Base-by-base conservation (phyloP, 2,113 vertebrate species). In the Chaetura pelagica region DNA sequence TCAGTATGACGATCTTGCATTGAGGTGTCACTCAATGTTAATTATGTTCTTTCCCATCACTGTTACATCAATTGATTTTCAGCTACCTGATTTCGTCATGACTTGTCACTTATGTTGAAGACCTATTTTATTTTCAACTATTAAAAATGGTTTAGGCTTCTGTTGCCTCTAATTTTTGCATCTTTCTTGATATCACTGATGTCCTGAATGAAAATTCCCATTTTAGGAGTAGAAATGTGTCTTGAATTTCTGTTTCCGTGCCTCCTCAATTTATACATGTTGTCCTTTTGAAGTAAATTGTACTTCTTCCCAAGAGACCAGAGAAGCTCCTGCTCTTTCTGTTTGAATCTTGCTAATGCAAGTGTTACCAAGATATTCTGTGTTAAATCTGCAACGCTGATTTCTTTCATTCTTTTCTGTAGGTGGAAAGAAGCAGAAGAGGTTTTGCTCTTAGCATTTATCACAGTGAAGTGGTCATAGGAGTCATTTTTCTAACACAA, bases 321-420 rank as follows among this genome's bases (percentile, higher is more conserved):
- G 26, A 51, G 34, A 83, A 76, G 42, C 71, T 95, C 87, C 74
- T 13, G 46, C n/a, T 61, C 27, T 87, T 82, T 52, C 72, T 66
- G 15, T 91, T 85, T 58, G 54, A 76, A n/a, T 91, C 63, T 76
- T 76, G 38, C 87, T 79, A 95, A 80, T 85, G 75, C 71, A 74
- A 59, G 57, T 69, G 64, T 84, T 84, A 46, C 64, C 68, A 48
- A 80, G 74, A 55, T 85, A 66, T 42, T 82, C 52, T 24, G 67
- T 93, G 67, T 86, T 94, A 90, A 95, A 83, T 90, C 84, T 90
- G 67, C 58, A 84, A 38, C 51, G 48, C 34, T 77, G 72, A 74
- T 85, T 93, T 85, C 71, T 85, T 91, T 73, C 26, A 27, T 90
- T 91, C 42, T 87, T 76, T 87, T 84, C 78, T 86, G 7, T 52